Conservation (phyloP, 2,113 vertebrate species). For the Benitochromis conjunctus region DNA sequence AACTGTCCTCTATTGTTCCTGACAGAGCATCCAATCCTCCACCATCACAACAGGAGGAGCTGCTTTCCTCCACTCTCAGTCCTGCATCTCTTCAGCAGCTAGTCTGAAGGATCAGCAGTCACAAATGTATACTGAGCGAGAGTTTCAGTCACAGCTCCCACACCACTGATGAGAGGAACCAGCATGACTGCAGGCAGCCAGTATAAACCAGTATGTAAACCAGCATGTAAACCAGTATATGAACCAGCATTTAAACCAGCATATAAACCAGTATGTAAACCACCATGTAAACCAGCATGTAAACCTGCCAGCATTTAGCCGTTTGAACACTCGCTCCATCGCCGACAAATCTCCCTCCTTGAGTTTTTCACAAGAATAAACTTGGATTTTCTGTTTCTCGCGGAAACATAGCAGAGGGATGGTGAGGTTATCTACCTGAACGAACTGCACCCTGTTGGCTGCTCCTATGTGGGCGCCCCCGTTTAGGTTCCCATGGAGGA, state of each 20-base stretch:
- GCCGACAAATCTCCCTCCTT: not conserved
- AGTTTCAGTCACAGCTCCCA: not conserved
- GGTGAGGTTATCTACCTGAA: not conserved
- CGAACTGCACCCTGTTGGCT: not conserved
- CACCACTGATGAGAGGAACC: not conserved
- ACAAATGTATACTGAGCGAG: not conserved
- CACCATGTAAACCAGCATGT: not conserved
- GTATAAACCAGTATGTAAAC: not conserved
- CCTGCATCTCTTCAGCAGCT: not conserved
- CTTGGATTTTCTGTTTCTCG: not conserved
- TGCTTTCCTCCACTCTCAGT: constrained; percentile 64
- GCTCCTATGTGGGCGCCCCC: not conserved
- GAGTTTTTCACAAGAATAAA: no score
- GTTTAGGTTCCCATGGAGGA: not conserved
- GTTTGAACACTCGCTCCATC: no score
- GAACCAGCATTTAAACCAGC: no score
- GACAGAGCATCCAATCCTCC: not conserved
- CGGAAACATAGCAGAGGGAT: no score
- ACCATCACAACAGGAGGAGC: not conserved
- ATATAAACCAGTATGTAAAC: not conserved
- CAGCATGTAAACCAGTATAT: no score
- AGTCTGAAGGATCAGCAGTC: not conserved
- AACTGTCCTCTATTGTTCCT: not conserved
- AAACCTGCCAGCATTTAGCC: not conserved
- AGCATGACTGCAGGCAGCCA: not conserved